Base-by-base conservation (phyloP, 2,888 invertebrate species). In the Drosophila vallismaia region DNA sequence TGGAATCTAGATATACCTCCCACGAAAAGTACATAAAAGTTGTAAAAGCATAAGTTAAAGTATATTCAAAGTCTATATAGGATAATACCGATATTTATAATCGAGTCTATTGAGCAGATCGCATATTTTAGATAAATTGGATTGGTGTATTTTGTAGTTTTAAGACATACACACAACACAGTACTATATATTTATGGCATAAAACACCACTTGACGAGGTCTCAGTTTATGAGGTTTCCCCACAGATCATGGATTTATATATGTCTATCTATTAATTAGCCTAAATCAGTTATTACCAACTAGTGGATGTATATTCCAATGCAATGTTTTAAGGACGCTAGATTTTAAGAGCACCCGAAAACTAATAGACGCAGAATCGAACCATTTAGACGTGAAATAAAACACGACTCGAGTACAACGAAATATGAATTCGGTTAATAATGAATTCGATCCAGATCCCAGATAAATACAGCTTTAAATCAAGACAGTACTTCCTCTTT, bases 181-280 rank as follows among this genome's bases (percentile, higher is more conserved):
- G 44, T 62, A 45, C 40, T 40, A 64, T 38, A 64, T 42, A 64
- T 70, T 10, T 54, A 54, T 44, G 44, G 29, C 42, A 56, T 31
- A 49, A 8, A 31, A 62, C 62, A 60, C 58, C 62, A 62, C 19
- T 46, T 40, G 24, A 26, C 52, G 76, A 77, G 77, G 72, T 79
- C 88, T 86, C 87, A 88, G 88, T 87, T 88, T 82, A 84, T 87
- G 88, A 88, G 88, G 88, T 88, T 88, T 88, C 88, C 45, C 58
- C 45, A 36, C 46, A 59, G 63, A 70, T 67, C 59, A 71, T 59
- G 69, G 69, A 71, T 71, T 57, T 71, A 64, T 75, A 77, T 74
- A 77, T 74, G 68, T 64, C 71, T 81, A 68, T 81, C 73, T 75
- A 77, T 77, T 75, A 50, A 60, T 12, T 62, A 64, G 46, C 33